These are phyloP conservation scores for Prolemur simus DNA, from an alignment of 2,113 vertebrate species.

Conservation along the genomic window DNA sequence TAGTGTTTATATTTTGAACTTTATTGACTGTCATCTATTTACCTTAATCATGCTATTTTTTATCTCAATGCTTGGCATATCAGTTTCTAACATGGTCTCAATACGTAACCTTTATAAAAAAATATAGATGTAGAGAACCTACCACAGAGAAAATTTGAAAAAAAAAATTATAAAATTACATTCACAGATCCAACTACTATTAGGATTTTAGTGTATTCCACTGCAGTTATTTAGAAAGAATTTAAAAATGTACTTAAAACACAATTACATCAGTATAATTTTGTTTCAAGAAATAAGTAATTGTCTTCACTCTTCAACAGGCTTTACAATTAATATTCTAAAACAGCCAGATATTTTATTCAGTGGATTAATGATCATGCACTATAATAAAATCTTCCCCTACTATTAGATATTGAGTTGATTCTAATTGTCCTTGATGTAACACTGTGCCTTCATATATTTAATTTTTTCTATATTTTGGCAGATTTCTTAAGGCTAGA, in stretches of 20 bases:
- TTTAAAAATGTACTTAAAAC: neutral
- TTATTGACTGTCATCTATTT: slow-evolving; percentile 71
- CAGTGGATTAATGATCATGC: neutral
- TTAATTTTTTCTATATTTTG: neutral
- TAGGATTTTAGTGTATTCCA: neutral
- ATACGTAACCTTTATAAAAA: slow-evolving; percentile 13
- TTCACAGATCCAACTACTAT: neutral
- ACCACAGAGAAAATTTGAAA: neutral
- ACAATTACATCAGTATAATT: neutral
- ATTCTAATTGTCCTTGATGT: neutral
- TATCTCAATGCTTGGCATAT: slow-evolving; percentile 49
- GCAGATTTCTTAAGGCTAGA: neutral
- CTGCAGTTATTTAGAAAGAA: neutral
- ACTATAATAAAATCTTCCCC: neutral
- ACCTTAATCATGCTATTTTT: slow-evolving; percentile 66
- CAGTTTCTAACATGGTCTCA: neutral
- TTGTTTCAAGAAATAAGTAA: neutral
- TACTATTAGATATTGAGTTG: neutral
- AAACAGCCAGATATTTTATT: neutral
- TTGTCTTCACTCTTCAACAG: neutral
- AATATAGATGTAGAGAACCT: neutral
- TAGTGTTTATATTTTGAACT: slow-evolving; percentile 67
- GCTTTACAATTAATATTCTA: neutral
- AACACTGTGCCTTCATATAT: neutral
- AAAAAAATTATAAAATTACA: neutral